Base-by-base conservation (phyloP, 2,888 invertebrate species). In the Cyclophora albipunctata region DNA sequence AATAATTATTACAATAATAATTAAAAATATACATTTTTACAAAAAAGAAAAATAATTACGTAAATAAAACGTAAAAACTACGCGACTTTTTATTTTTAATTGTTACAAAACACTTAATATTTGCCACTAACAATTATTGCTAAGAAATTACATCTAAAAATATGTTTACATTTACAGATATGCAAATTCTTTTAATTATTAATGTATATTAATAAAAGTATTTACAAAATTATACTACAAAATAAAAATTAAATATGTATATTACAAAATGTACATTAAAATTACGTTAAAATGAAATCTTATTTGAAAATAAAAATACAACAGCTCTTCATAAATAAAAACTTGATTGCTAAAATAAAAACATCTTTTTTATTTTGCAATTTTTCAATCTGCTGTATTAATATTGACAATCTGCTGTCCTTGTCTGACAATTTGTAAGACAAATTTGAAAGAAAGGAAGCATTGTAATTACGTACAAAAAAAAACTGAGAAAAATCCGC, bases 21-120 rank as follows among this genome's bases (percentile, higher is more conserved):
- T 75, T 77, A 75, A 81, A 84, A 84, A 84, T 86, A 85, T 86
- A 87, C 84, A 84, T 81, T 85, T 84, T 80, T 86, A 85, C 84
- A 86, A 78, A 79, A 73, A 81, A 81, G 78, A 75, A 77, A 78
- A 80, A 81, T 73, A 43, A 76, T 78, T 76, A 78, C 73, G 59
- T 56, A 51, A 45, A 43, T 6, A 20, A 33, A 34, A 69, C 73
- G 60, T 69, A 70, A 63, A 5, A 65, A 64, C 70, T 80, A 79
- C 50, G 61, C 73, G 71, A 75, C 78, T 79, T 76, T 20, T 33
- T 34, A 43, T 20, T 69, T 67, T 65, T 71, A 66, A 58, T 73
- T 78, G 71, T 77, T 79, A 78, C 68, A 80, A 81, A 81, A 83
- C 78, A 81, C 75, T 78, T 83, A 81, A 20, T 20, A 20, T 77